phyloP scores from a whole-genome alignment of 1,140 invertebrate species.

The Drosophila tristis region DNA sequence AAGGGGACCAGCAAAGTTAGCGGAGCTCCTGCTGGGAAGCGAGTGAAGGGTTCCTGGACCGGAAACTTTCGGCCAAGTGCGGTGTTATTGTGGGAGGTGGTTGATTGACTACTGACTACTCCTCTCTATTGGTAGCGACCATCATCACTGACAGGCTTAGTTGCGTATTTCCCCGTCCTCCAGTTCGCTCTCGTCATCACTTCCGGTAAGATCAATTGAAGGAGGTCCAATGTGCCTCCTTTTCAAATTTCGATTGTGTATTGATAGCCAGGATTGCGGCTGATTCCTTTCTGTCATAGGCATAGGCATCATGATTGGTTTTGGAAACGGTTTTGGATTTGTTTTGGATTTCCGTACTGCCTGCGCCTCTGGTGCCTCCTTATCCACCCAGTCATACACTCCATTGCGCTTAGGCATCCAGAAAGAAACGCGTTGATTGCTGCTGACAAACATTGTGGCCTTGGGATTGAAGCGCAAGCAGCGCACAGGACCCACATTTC shows the following conservation, averaged over 20 bases:
- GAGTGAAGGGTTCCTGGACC: constrained; percentile 30
- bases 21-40: constrained; percentile 44
- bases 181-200: not conserved
- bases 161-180: constrained; percentile 50
- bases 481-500: constrained; percentile 18
- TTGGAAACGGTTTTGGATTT: no score
- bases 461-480: constrained; percentile 51
- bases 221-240: no score
- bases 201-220: not conserved
- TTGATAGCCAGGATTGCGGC: no score
- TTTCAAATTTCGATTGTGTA: not conserved
- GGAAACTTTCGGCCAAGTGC: constrained; percentile 28
- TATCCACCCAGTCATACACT: constrained; percentile 15
- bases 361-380: not conserved
- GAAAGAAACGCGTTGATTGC: constrained; percentile 32
- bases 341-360: no score
- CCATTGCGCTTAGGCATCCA: constrained; percentile 45
- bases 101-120: constrained; percentile 42
- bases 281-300: no score
- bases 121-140: not conserved
- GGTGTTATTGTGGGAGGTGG: not conserved
- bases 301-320: no score
- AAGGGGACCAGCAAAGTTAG: constrained; percentile 33
- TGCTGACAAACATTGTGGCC: constrained; percentile 52
- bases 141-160: not conserved